Base-by-base conservation (phyloP, 2,113 vertebrate species). In the Lepisosteus osseus region DNA sequence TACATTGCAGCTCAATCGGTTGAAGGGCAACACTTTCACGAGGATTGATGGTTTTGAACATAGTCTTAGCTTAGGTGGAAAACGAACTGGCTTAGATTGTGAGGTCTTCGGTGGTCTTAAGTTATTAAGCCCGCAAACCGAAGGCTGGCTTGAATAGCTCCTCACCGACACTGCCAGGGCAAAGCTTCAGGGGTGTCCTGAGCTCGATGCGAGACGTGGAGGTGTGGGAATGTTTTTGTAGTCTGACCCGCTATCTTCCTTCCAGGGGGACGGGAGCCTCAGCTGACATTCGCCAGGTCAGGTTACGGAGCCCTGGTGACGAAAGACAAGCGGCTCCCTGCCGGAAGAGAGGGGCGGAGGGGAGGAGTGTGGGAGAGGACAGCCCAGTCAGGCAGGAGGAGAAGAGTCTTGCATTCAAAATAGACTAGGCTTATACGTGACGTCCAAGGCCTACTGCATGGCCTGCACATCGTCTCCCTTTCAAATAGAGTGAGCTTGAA, bases 161-260 rank as follows among this genome's bases (percentile, higher is more conserved):
- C 63, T 61, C 29, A 67, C 29, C 14, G 42, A 4, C 44, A 42
- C 43, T 45, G n/a, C n/a, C 14, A 66, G 41, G 7, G 56, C 9
- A 73, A 51, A 51, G 47, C 47, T 51, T 68, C 54, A 54, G 44
- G 40, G 51, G 54, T 51, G 71, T 17, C n/a, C 44, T 72, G 42
- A 45, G 55, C 43, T 56, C 40, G 11, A 6, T n/a, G 40, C 29
- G 29, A 29, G 29, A 29, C 29, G 29, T 29, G 29, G 4, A 15
- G 54, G 29, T 63, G 51, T 41, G 66, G 65, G 56, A 68, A 54
- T 68, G 51, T 73, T 54, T 73, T 73, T 62, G 67, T 55, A 72
- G 72, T 9, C 9, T 68, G 72, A 68, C 57, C 57, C 47, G 9
- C 9, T 5, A 51, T 51, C 47, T 44, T 62, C 56, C 44, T 71